Conservation (phyloP, 1,140 invertebrate genomes). For the Achroia grisella region DNA sequence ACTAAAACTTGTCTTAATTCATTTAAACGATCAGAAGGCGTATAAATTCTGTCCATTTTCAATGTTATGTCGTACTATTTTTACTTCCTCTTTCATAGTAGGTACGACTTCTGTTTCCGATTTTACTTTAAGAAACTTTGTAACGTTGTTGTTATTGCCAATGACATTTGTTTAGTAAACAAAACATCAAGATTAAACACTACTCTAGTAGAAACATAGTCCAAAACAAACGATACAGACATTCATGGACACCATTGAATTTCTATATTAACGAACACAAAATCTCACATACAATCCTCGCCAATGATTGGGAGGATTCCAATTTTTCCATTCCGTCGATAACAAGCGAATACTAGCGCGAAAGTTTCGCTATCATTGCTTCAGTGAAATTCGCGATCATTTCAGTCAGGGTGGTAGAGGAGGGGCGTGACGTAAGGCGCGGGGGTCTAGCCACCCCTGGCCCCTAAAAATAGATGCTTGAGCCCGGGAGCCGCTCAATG, state of each 20-base stretch:
- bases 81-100: too few relatives aligned
- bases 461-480: constrained; percentile 51
- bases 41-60: too few relatives aligned
- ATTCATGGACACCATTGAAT: not conserved
- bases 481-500: constrained; percentile 53
- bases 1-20: too few relatives aligned
- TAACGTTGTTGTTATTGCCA: too few relatives aligned
- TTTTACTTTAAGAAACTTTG: too few relatives aligned
- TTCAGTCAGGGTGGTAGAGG: constrained; percentile 11
- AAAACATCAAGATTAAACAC: not conserved
- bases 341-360: constrained; percentile 3
- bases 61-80: too few relatives aligned
- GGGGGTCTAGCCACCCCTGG: constrained; percentile 16
- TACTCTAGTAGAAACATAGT: too few relatives aligned
- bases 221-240: not conserved
- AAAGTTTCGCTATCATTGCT: constrained; percentile 6
- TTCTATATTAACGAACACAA: too few relatives aligned
- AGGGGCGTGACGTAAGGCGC: constrained; percentile 38
- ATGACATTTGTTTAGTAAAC: too few relatives aligned
- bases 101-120: too few relatives aligned
- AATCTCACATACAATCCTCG: not conserved
- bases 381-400: constrained; percentile 14
- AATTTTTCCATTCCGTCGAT: constrained; percentile 15
- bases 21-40: too few relatives aligned
- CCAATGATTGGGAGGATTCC: constrained; percentile 6